Evolutionary conservation across 2,888 invertebrate species (phyloP), one percentile per base, ranked within the genome.

Genomic region (Dyspetes luteomarginatus): DNA sequence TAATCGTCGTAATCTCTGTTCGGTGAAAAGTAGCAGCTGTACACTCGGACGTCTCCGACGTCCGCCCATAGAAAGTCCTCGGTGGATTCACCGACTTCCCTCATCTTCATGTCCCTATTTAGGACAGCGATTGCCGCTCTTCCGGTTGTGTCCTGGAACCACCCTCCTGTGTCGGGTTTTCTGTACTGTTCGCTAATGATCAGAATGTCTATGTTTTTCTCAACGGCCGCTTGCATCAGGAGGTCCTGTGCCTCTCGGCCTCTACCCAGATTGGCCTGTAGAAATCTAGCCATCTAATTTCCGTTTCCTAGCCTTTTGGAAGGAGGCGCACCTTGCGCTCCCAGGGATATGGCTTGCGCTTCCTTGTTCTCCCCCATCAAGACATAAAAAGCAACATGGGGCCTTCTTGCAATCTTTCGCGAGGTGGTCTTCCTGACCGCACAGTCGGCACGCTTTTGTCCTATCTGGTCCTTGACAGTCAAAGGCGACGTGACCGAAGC

Each of bases 41-140:
- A 78, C 17, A 83, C 52, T 22, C 55, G 24, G 4, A 81, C 60
- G n/a, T 67, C 81, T n/a, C 64, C 60, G 2, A 82, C 28, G 4
- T 9, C 55, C 12, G 65, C 79, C 30, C 60, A 43, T 50, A 84
- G 83, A 55, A 82, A 85, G 24, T 84, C 78, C 22, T 48, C 62
- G 5, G 65, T 36, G 3, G 19, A 36, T 24, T 80, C 68, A 5
- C 75, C 58, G 9, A 48, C 69, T 7, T 60, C 58, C 73, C 85
- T 82, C 58, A 85, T 79, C 1, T 62, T 65, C 9, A 45, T 5
- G 0, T 17, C 58, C 0, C 55, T 64, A 58, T 73, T 30, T 7
- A 30, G 71, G 1, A 73, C 22, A 79, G 81, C 83, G 15, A 83
- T 83, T 56, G 81, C 82, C 41, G 83, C 81, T 71, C 79, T 85